Evolutionary conservation across 2,888 invertebrate species (phyloP), one percentile per base, ranked within the genome.

Genomic region (Gnatocerus cornutus): DNA sequence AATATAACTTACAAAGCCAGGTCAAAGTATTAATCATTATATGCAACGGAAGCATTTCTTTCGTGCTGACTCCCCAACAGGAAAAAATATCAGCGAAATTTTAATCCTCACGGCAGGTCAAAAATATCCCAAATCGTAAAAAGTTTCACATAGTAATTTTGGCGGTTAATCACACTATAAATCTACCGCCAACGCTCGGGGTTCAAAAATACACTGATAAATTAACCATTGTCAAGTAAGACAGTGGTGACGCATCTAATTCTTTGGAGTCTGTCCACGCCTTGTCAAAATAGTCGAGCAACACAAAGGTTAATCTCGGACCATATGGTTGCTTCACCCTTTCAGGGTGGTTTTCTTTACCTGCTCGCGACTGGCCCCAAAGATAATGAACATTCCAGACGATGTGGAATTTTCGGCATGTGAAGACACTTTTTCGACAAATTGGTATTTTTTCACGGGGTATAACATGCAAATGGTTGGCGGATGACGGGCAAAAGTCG

Each of bases 271-370:
- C 43, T 37, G 48, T 59, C 59, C 46, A 46, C 59, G 21, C 48
- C 48, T 59, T 59, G 59, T 46, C 59, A 59, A 30, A 59, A 59
- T 33, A 59, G 45, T 59, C 46, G 46, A 33, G 30, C 59, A 46
- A 33, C 30, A 10, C 16, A 46, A 45, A 13, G 58, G 14, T 29
- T 50, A 50, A 50, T 50, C 50, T 50, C 9, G 30, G 12, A 53
- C 52, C 52, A 53, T 33, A 53, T 53, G 52, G 52, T 14, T 7
- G 10, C 16, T 21, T 21, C 12, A 56, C 56, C 56, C 56, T 27
- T 56, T 56, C 41, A 27, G 39, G 13, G 39, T 37, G n/a, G 16
- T 13, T 52, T 33, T 33, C 12, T 46, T 46, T 59, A 59, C 59
- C 59, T 59, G 59, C 33, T 21, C 21, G 16, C 45, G 45, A 52